These are phyloP conservation scores for Ligdia adustata DNA, from an alignment of 2,888 invertebrate genomes.

Conservation along the genomic window DNA sequence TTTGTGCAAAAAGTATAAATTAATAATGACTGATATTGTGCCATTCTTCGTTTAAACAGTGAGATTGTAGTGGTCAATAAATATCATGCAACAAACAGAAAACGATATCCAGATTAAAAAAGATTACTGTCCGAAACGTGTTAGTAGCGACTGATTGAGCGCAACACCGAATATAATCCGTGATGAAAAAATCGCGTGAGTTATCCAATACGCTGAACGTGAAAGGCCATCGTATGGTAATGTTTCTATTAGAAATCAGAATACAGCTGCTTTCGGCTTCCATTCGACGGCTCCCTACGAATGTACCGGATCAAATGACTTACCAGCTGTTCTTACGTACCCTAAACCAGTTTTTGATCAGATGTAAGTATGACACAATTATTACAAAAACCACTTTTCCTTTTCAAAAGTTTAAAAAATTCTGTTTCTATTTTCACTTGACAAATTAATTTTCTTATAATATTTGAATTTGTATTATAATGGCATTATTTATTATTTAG, in stretches of 20 bases:
- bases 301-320: constrained; percentile 45
- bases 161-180: constrained; percentile 11
- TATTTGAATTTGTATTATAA: not conserved
- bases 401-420: constrained; percentile 32
- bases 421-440: constrained; percentile 36
- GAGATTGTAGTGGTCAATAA: too few species aligned
- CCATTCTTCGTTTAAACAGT: too few species aligned
- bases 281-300: constrained; percentile 43
- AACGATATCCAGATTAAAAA: constrained; percentile 1
- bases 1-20: too few species aligned
- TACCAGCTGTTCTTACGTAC: constrained; percentile 34
- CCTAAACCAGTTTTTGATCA: constrained; percentile 38
- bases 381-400: constrained; percentile 25
- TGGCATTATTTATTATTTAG: not conserved
- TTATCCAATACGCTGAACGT: constrained; percentile 65
- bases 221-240: constrained; percentile 78
- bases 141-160: constrained; percentile 12
- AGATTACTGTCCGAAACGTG: constrained; percentile 5
- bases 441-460: constrained; percentile 23
- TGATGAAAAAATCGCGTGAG: constrained; percentile 48
- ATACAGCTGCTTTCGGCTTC: constrained; percentile 46
- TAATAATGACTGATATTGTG: too few species aligned
- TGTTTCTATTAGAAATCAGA: constrained; percentile 74
- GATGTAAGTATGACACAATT: constrained; percentile 40
- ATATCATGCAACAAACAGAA: too few species aligned